Evolutionary conservation across 2,797 vertebrate species (phyloP), one percentile per base, ranked within the genome.

Genomic region (Clarias fuscus): DNA sequence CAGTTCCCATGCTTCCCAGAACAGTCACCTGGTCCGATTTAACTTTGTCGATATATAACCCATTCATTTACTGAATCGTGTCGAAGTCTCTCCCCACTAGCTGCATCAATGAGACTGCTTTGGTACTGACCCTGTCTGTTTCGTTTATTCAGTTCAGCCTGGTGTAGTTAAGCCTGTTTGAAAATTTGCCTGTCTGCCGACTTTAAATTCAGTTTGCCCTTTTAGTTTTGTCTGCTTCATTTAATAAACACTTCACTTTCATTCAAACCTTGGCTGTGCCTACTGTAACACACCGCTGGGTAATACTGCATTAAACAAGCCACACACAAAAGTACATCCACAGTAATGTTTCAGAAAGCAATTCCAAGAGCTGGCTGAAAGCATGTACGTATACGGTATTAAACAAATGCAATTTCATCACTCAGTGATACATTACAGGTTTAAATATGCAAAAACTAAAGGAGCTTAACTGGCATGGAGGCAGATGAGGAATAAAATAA

Each of bases 401-500:
- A 84, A 73, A 67, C 72, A 84, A 71, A 84, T 2, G 2, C 81
- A 88, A 85, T 88, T 84, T 70, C 70, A 27, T 15, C 53, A 80
- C 79, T 65, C 59, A 75, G 72, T 81, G 70, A 59, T 78, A 27
- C 86, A 89, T 80, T 30, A 48, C 79, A 65, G 78, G 73, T 33
- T 56, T 56, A 78, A 56, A 62, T 53, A 81, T 65, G n/a, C 40
- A 65, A 65, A 81, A 37, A 72, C 22, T 37, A 13, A 53, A 73
- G 84, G 15, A 65, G 78, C 86, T 65, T 43, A 61, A 30, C 68
- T 33, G 48, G 40, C 24, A 56, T 61, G 58, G 81, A 61, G 56
- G 33, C n/a, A 62, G 77, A 48, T 20, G 62, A 82, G 30, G 18
- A 82, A 33, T 83, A 58, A 67, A 67, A 61, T 30, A 17, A 40